Evolutionary conservation across 1,140 invertebrate genomes (phyloP).

Genomic region (Colletes latitarsis): DNA sequence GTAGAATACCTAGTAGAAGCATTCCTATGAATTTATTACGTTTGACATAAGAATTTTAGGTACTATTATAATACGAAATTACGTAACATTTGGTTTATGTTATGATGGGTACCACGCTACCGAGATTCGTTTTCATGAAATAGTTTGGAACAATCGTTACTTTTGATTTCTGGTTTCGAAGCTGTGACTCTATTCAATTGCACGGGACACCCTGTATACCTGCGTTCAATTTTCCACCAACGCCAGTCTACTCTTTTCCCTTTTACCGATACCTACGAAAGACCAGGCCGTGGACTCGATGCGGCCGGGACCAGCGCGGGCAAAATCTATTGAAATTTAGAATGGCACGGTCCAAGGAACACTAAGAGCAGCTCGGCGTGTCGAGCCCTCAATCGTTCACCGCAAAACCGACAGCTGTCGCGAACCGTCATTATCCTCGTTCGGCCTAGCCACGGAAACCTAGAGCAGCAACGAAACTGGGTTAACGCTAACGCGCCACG

Average conservation of each 20-base stretch:
- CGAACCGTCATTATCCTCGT: constrained; percentile 43
- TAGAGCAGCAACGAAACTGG: constrained; percentile 9
- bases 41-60: too few species aligned
- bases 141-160: too few species aligned
- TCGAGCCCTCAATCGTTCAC: constrained; percentile 35
- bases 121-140: too few species aligned
- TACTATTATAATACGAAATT: too few species aligned
- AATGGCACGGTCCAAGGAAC: constrained; percentile 17
- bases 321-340: constrained; percentile 10
- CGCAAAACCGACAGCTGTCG: constrained; percentile 47
- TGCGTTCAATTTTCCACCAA: neutral
- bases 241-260: neutral
- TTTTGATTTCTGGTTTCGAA: too few species aligned
- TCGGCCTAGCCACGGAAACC: constrained; percentile 22
- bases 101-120: too few species aligned
- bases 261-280: neutral
- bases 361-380: constrained; percentile 18
- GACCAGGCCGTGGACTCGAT: neutral
- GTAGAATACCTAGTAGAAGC: too few species aligned
- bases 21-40: too few species aligned
- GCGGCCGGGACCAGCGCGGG: neutral
- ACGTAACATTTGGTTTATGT: too few species aligned
- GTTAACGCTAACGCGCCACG: constrained; percentile 26
- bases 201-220: too few species aligned
- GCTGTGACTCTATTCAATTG: too few species aligned